A percentile compares a stretch with the other conserved stretches of the same genome.
These are phyloP conservation scores for Pseudachorutes palmiensis DNA, from an alignment of 1,140 invertebrate genomes.

Conservation along the genomic window DNA sequence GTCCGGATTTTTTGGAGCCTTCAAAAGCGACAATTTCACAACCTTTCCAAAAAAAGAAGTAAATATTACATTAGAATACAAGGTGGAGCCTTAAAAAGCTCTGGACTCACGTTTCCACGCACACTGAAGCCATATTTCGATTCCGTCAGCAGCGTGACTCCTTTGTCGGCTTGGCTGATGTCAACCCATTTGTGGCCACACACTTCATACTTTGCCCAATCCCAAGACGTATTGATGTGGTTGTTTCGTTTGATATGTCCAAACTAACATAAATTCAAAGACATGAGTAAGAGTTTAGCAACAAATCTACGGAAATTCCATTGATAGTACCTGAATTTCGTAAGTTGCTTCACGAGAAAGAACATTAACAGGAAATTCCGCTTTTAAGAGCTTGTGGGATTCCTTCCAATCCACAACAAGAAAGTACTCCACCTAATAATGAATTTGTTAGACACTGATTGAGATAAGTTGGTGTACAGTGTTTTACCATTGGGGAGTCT, in stretches of 20 bases:
- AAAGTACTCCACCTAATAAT: constrained; percentile 43
- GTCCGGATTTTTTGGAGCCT: constrained; percentile 49
- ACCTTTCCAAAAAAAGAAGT: background rate
- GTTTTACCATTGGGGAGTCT: constrained; percentile 40
- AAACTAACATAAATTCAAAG: constrained; percentile 44
- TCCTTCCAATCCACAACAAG: constrained; percentile 49
- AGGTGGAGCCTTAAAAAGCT: background rate
- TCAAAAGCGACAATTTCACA: constrained; percentile 46
- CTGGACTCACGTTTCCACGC: constrained; percentile 40
- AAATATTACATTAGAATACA: too few species aligned
- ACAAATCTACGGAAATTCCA: background rate
- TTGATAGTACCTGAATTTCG: constrained; percentile 41
- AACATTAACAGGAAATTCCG: constrained; percentile 47
- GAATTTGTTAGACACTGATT: background rate
- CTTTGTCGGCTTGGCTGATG: constrained; percentile 47
- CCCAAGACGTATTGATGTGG: constrained; percentile 52
- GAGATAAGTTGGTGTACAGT: background rate
- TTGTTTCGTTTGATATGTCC: constrained; percentile 48
- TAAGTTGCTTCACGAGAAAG: constrained; percentile 44
- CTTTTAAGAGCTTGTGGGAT: constrained; percentile 49
- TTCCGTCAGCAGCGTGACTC: constrained; percentile 50
- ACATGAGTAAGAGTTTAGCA: background rate
- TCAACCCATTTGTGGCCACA: constrained; percentile 51
- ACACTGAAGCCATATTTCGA: constrained; percentile 50
- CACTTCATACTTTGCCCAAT: constrained; percentile 50